Evolutionary conservation across 1,140 invertebrate species (phyloP).

Genomic region (Caenorhabditis tropicalis): DNA sequence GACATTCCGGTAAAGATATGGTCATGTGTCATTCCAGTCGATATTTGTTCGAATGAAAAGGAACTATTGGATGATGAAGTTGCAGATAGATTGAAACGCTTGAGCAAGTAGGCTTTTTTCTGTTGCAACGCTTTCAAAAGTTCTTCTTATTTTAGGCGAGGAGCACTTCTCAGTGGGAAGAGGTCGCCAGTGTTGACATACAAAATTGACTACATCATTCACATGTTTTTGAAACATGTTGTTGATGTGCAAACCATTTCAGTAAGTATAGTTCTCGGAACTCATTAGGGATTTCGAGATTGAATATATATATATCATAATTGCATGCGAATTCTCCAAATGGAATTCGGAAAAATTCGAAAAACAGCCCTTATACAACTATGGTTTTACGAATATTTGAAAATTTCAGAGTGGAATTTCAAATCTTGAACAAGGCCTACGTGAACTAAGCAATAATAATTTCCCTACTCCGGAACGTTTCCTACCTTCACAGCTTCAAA

Average conservation of each 20-base stretch:
- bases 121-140: not conserved
- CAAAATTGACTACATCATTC: slow-evolving; percentile 1
- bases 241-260: not conserved
- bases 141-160: not conserved
- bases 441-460: not conserved
- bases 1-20: not conserved
- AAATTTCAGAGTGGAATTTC: not conserved
- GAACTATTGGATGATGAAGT: not conserved
- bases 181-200: not conserved
- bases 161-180: not conserved
- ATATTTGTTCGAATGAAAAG: not conserved
- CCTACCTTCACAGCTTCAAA: not conserved
- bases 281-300: too few relatives aligned
- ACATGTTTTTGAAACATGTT: not conserved
- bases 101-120: not conserved
- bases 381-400: too few relatives aligned
- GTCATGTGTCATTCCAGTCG: not conserved
- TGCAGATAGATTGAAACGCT: not conserved
- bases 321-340: too few relatives aligned
- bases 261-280: not conserved
- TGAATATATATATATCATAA: too few relatives aligned
- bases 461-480: not conserved
- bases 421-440: not conserved
- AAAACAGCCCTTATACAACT: too few relatives aligned
- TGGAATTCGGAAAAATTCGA: too few relatives aligned